Conservation (phyloP, 2,888 invertebrate genomes). For the Machimus atricapillus region DNA sequence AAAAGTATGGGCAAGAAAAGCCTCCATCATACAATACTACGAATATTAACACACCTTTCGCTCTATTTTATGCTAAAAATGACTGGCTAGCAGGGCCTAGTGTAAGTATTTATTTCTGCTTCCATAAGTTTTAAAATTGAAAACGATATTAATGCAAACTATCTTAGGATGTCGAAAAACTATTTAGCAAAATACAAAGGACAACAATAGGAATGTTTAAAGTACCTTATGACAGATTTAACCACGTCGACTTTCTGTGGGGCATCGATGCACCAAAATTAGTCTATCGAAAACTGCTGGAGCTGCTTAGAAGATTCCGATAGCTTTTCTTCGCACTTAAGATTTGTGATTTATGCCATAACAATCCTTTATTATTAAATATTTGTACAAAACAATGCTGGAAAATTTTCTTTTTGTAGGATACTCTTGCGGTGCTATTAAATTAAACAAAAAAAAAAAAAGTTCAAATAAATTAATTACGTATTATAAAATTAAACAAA, state of each 20-base stretch:
- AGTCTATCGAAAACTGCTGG: slow-evolving; percentile 66
- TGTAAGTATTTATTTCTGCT: background rate
- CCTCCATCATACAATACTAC: slow-evolving; percentile 67
- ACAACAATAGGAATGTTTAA: slow-evolving; percentile 65
- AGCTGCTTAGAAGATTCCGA: slow-evolving; percentile 47
- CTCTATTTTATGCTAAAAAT: slow-evolving; percentile 72
- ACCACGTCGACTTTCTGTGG: slow-evolving; percentile 77
- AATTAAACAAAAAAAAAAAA: background rate
- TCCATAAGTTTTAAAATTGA: background rate
- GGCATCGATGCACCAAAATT: slow-evolving; percentile 69
- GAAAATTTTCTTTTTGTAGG: background rate
- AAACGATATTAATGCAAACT: background rate
- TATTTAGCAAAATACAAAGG: slow-evolving; percentile 31
- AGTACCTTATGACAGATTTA: slow-evolving; percentile 71
- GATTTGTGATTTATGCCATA: slow-evolving; percentile 31
- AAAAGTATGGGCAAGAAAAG: slow-evolving; percentile 63
- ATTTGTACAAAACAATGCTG: background rate
- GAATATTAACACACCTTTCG: slow-evolving; percentile 62
- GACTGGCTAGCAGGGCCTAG: slow-evolving; percentile 73
- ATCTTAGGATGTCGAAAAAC: slow-evolving; percentile 44
- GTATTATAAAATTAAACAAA: background rate
- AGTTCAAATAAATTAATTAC: background rate
- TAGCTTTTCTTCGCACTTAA: background rate
- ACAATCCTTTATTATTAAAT: background rate
- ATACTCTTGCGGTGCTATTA: background rate